Evolutionary conservation across 2,888 invertebrate genomes (phyloP), one percentile per base, ranked within the genome.

Genomic region (Dugesia japonica): DNA sequence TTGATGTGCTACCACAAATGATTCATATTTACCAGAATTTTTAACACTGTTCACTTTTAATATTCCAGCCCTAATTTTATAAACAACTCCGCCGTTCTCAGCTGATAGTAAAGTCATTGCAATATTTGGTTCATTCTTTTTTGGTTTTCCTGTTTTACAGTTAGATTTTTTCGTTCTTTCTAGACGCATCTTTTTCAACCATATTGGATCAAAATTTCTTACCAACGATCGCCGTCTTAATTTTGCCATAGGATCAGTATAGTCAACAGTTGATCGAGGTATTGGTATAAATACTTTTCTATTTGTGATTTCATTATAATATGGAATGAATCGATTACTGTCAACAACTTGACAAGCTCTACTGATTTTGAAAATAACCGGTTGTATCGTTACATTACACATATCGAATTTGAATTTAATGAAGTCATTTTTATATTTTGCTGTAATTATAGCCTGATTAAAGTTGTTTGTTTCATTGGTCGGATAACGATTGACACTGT

Each of bases 301-400:
- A n/a, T 56, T 23, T 4, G 56, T 13, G n/a, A 56, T 56, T 56
- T 56, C 56, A 56, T 56, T 56, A 56, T 20, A 56, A 56, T 56
- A 56, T 23, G 56, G 56, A 9, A 56, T 56, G 56, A 56, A 56
- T 13, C 56, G 56, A n/a, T n/a, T 4, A 56, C 17, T n/a, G 17
- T 56, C 56, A 56, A 56, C 1, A 4, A 56, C 56, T 56, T 56
- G 56, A 56, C 56, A 20, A 23, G 20, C 56, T 23, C 56, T 4
- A n/a, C 56, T 56, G n/a, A 56, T n/a, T 56, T 56, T 56, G 56
- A 56, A 56, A 56, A 23, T n/a, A 56, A 56, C 56, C n/a, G n/a
- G n/a, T n/a, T 56, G 56, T 9, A 56, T 56, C 9, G 56, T 56
- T 56, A 56, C 23, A n/a, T 56, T 56, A 56, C 56, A 56, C 56